These are phyloP conservation scores for Ephydatia muelleri DNA, from an alignment of 37 sponge, comb jelly and placozoan genomes.

Conservation along the genomic window DNA sequence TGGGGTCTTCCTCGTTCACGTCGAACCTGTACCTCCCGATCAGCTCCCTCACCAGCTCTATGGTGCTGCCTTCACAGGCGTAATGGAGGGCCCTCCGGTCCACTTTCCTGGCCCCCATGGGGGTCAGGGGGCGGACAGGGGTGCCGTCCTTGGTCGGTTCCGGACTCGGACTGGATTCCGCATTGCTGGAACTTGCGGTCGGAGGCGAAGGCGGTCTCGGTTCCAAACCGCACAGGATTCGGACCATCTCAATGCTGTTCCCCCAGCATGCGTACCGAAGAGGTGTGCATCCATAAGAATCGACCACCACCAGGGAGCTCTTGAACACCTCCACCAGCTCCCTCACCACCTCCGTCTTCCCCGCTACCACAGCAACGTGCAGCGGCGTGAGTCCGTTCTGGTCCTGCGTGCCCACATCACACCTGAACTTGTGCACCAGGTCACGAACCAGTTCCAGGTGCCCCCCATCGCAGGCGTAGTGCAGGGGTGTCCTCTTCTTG, in stretches of 20 bases:
- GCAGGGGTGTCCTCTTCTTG: conserved; percentile 52
- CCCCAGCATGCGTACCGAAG: too few species aligned
- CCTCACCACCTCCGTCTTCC: neutral
- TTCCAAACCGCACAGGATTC: too few species aligned
- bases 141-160: too few species aligned
- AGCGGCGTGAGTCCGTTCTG: neutral
- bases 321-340: too few species aligned
- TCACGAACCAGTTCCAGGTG: conserved; percentile 62
- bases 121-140: too few species aligned
- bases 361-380: neutral
- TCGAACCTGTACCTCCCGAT: conserved; percentile 32
- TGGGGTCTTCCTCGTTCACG: conserved; percentile 55
- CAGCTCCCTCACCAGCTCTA: conserved; percentile 57
- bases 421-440: conserved; percentile 23
- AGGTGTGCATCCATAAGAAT: too few species aligned
- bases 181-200: too few species aligned
- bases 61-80: conserved; percentile 59
- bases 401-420: neutral
- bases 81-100: conserved; percentile 46
- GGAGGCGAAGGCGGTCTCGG: too few species aligned
- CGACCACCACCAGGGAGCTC: too few species aligned
- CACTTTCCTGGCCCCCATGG: too few species aligned
- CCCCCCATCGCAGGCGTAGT: conserved; percentile 64
- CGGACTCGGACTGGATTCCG: too few species aligned
- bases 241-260: too few species aligned